Base-by-base conservation (phyloP, 2,888 invertebrate genomes). In the Amphimallon solstitiale region DNA sequence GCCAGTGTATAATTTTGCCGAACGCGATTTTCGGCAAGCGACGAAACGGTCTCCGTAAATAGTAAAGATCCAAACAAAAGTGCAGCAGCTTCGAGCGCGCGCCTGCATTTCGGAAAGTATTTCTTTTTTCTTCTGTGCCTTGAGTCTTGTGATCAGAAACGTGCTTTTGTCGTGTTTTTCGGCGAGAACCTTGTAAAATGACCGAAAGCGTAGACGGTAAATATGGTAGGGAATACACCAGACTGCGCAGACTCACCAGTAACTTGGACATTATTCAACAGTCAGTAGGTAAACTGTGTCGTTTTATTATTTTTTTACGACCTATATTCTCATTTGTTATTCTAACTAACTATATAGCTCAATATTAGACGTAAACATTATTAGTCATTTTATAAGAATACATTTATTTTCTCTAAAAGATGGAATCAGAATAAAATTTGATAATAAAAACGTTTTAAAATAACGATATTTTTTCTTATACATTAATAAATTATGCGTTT, bases 221-320 rank as follows among this genome's bases (percentile, higher is more conserved):
- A 70, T 92, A 92, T 79, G 87, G 87, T 12, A 86, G 87, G 73
- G 92, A 92, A 77, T 92, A 92, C 73, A 86, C 85, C 67, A 85
- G 91, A 75, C 79, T 92, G 70, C 83, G 90, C 71, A 85, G 90
- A 71, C 80, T 92, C 23, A 91, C 91, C 7, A 89, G 88, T 75
- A 89, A 90, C 76, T 82, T 89, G 66, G 87, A 89, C 72, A 87
- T 88, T 71, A 85, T 89, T 74, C 88, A 89, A 81, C 86, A 89
- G 68, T 89, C 88, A 74, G 91, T 91, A 84, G 83, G 90, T 89
- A 66, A 52, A 46, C 52, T 61, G 61, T 61, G 61, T 19, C 21
- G 49, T 19, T 48, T 49, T 61, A 19, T 52, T 29, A 2, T 48
- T n/a, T 10, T 12, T 21, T 45, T n/a, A n/a, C n/a, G n/a, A n/a